These are phyloP conservation scores for Carlito syrichta DNA, from an alignment of 2,113 vertebrate genomes.

Conservation along the genomic window DNA sequence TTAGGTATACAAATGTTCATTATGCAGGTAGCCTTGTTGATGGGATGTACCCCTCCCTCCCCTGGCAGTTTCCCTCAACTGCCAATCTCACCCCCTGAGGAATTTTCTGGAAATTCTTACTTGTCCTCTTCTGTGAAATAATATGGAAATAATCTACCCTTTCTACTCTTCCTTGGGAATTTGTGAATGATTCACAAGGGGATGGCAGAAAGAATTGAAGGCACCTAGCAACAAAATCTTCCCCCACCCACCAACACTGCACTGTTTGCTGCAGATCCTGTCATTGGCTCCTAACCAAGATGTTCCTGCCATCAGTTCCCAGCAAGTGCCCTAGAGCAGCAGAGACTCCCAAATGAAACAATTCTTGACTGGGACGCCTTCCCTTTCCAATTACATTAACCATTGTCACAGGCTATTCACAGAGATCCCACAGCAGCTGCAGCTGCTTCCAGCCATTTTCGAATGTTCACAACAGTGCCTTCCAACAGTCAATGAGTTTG, in stretches of 20 bases:
- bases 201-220: not conserved
- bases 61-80: too few relatives aligned
- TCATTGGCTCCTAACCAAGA: not conserved
- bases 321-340: not conserved
- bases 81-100: too few relatives aligned
- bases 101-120: not conserved
- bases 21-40: too few relatives aligned
- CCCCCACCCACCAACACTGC: fast-evolving
- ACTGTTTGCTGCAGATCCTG: not conserved
- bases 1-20: too few relatives aligned
- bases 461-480: not conserved
- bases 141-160: not conserved
- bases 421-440: not conserved
- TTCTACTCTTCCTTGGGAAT: not conserved
- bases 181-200: not conserved
- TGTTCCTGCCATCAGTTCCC: not conserved
- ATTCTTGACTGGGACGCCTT: not conserved
- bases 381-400: not conserved
- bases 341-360: not conserved
- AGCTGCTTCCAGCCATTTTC: not conserved
- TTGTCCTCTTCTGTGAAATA: not conserved
- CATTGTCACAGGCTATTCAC: not conserved
- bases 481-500: not conserved
- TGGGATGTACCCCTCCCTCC: too few relatives aligned
- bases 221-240: not conserved